phyloP scores from a whole-genome alignment of 1,140 invertebrate species.

The Tribolium madens region DNA sequence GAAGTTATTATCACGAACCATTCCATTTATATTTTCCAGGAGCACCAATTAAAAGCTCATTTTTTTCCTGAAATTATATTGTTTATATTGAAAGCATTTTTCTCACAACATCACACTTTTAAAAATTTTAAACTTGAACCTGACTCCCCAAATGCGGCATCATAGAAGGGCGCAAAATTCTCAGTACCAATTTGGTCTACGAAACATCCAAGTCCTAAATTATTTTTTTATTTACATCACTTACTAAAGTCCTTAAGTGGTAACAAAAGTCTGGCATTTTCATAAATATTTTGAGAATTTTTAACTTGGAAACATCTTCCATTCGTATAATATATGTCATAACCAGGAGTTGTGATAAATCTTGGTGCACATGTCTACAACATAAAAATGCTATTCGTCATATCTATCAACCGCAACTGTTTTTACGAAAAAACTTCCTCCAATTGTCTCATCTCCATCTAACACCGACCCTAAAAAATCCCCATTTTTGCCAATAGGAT shows the following conservation, averaged over 20 bases:
- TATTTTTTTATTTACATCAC: neutral
- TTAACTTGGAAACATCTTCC: slow-evolving; percentile 26
- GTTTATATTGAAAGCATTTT: neutral
- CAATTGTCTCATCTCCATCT: neutral
- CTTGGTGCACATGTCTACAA: slow-evolving; percentile 33
- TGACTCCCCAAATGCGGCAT: slow-evolving; percentile 31
- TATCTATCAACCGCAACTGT: neutral
- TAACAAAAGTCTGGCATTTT: neutral
- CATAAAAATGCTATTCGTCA: neutral
- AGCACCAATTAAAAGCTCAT: neutral
- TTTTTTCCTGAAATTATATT: slow-evolving; percentile 15
- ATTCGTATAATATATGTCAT: slow-evolving; percentile 2
- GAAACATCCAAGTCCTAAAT: neutral
- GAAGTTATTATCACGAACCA: neutral
- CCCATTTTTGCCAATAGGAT: neutral
- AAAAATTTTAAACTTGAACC: neutral
- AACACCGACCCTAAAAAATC: slow-evolving; percentile 23
- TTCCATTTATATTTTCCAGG: slow-evolving; percentile 16
- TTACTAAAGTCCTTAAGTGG: neutral
- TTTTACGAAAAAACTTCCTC: slow-evolving; percentile 26
- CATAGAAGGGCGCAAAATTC: neutral
- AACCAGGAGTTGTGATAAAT: neutral
- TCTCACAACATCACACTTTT: slow-evolving; percentile 9
- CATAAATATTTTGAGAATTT: neutral
- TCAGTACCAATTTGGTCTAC: neutral